phyloP scores from a whole-genome alignment of 1,140 invertebrate species.

The Lepidurus arcticus region DNA sequence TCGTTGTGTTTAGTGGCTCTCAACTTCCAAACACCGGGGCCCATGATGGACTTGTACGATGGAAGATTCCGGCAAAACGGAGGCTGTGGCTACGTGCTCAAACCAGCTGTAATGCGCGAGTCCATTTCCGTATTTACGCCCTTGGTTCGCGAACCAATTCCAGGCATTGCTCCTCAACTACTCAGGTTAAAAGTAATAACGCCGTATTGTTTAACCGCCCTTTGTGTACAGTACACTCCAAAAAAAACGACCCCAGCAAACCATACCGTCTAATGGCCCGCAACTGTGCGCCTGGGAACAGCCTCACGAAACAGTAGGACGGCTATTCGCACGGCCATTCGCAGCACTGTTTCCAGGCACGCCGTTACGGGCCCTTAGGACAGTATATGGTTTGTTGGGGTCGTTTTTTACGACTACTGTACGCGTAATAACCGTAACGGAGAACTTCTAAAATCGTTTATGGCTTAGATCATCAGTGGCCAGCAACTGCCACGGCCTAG shows the following conservation, averaged over 20 bases:
- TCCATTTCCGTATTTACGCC: slow-evolving; percentile 48
- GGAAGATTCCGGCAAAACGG: slow-evolving; percentile 58
- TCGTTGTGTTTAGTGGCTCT: slow-evolving; percentile 46
- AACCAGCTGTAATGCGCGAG: slow-evolving; percentile 52
- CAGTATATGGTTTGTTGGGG: too few species aligned
- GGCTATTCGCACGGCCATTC: too few species aligned
- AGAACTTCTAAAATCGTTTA: slow-evolving; percentile 11
- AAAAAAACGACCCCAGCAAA: too few species aligned
- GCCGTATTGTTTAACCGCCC: background rate
- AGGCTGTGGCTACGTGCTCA: slow-evolving; percentile 58
- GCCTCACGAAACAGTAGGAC: too few species aligned
- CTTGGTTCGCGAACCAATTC: slow-evolving; percentile 46
- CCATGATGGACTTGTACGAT: slow-evolving; percentile 54
- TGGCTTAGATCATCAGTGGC: slow-evolving; percentile 55
- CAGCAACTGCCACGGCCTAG: slow-evolving; percentile 58
- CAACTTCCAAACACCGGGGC: slow-evolving; percentile 53
- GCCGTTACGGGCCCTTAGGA: too few species aligned
- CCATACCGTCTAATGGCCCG: too few species aligned
- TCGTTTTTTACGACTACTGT: too few species aligned
- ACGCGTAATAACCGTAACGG: background rate
- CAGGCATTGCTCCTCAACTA: slow-evolving; percentile 53
- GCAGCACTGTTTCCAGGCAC: too few species aligned
- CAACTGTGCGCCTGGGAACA: too few species aligned
- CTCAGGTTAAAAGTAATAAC: slow-evolving; percentile 51
- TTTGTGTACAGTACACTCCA: too few species aligned